Evolutionary conservation across 2,797 vertebrate species (phyloP).

Genomic region (Labeo calbasu): DNA sequence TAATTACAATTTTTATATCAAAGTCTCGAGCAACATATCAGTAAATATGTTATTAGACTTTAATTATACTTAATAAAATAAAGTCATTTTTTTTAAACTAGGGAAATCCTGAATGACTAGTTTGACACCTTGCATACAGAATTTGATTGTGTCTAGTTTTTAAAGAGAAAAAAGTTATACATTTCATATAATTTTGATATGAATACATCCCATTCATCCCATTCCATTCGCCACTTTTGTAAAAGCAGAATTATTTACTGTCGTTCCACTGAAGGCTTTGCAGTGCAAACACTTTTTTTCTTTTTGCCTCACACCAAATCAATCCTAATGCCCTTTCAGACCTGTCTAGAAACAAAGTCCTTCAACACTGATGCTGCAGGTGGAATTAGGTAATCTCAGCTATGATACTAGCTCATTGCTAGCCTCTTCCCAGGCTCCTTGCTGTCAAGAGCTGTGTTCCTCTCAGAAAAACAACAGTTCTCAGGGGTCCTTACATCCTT

Average conservation of each 20-base stretch:
- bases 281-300: slow-evolving; percentile 8
- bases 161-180: not conserved
- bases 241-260: slow-evolving; percentile 22
- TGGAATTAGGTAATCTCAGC: slow-evolving; percentile 78
- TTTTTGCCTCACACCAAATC: slow-evolving; percentile 66
- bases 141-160: not conserved
- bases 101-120: not conserved
- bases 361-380: slow-evolving; percentile 73
- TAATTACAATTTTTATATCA: no score
- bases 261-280: slow-evolving; percentile 34
- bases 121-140: not conserved
- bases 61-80: no score
- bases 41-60: no score
- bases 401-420: slow-evolving; percentile 45
- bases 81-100: no score
- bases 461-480: slow-evolving; percentile 71
- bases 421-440: slow-evolving; percentile 42
- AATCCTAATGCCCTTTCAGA: slow-evolving; percentile 70
- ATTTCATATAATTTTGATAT: not conserved
- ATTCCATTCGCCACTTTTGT: not conserved
- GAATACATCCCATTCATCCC: not conserved
- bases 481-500: slow-evolving; percentile 76
- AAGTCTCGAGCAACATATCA: no score
- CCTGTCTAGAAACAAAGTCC: slow-evolving; percentile 72
- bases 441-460: slow-evolving; percentile 73